Conservation (phyloP, 2,113 vertebrate genomes). For the Percopsis transmontana region DNA sequence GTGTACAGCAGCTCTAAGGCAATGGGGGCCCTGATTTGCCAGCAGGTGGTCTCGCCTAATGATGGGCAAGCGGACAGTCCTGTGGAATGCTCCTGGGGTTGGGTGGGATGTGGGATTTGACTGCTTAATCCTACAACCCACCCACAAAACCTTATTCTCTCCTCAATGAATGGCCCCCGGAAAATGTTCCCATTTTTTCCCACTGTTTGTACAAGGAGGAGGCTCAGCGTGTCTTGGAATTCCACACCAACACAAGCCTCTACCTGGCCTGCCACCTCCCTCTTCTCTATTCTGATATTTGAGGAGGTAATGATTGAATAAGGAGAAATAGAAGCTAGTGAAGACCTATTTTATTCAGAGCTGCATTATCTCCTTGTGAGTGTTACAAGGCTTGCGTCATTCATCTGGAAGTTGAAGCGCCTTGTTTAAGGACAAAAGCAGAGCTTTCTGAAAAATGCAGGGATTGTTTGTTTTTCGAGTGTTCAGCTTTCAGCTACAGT, state of each 20-base stretch:
- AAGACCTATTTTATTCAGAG: constrained; percentile 18
- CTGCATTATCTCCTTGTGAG: not conserved
- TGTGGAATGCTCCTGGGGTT: constrained; percentile 62
- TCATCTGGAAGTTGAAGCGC: constrained; percentile 8
- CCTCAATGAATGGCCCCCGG: constrained; percentile 43
- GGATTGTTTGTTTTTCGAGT: not conserved
- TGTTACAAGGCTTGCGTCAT: constrained; percentile 19
- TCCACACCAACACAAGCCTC: constrained; percentile 51
- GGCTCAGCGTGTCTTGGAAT: constrained; percentile 54
- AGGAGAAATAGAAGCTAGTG: constrained; percentile 22
- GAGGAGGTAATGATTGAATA: constrained; percentile 62
- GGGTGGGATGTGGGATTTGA: constrained; percentile 63
- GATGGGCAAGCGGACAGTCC: constrained; percentile 62
- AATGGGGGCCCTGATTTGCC: constrained; percentile 68
- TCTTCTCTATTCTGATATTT: constrained; percentile 36
- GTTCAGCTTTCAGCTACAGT: constrained; percentile 20
- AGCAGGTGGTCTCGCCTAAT: constrained; percentile 74
- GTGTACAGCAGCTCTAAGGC: constrained; percentile 49
- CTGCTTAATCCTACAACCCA: constrained; percentile 28
- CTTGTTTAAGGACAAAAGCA: constrained; percentile 16
- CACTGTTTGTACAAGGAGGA: constrained; percentile 76
- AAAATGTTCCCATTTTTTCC: constrained; percentile 45
- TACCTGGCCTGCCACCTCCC: constrained; percentile 48
- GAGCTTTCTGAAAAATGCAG: constrained; percentile 4
- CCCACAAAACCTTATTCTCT: constrained; percentile 14